Evolutionary conservation across 2,797 vertebrate species (phyloP), one percentile per base, ranked within the genome.

Genomic region (Bradypodion pumilum): DNA sequence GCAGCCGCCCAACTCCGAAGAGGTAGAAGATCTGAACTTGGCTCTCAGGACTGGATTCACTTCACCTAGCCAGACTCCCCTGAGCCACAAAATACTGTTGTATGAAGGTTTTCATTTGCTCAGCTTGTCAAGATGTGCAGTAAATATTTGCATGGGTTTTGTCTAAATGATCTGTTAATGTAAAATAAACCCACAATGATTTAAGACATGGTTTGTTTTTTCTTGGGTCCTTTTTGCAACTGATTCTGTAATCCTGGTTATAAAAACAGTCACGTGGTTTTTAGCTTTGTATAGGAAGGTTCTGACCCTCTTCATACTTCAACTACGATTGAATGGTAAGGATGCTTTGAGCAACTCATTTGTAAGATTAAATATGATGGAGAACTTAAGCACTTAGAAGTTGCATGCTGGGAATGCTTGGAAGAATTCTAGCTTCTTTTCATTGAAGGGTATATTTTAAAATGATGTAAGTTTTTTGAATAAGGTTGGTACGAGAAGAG

Each of bases 81-180:
- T 91, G 92, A 89, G 84, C 88, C 86, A 59, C 86, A 83, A 81
- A 88, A 93, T 87, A 84, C 88, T 91, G 87, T 90, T 90, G 86
- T 91, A 89, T 94, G 91, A 93, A 94, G 91, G 85, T 94, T 95
- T 92, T 91, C 88, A 90, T 93, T 95, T 96, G 95, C 94, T 95
- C 88, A 95, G 93, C 92, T 92, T 94, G 93, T 95, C 94, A 91
- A 94, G 83, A 95, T 91, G 92, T 94, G 92, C 92, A 92, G 93
- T 95, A 91, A 87, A 92, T 94, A 85, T 94, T 94, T 93, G 86
- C 90, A 94, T 95, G 93, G n/a, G n/a, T 91, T 89, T 94, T 92
- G 90, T 93, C 94, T 88, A 93, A 93, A 90, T 80, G 92, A 94
- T 91, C 90, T 96, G 94, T 95, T 96, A 92, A 93, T 93, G 92